Base-by-base conservation (phyloP, 1,140 invertebrate species). In the Mercenaria mercenaria region DNA sequence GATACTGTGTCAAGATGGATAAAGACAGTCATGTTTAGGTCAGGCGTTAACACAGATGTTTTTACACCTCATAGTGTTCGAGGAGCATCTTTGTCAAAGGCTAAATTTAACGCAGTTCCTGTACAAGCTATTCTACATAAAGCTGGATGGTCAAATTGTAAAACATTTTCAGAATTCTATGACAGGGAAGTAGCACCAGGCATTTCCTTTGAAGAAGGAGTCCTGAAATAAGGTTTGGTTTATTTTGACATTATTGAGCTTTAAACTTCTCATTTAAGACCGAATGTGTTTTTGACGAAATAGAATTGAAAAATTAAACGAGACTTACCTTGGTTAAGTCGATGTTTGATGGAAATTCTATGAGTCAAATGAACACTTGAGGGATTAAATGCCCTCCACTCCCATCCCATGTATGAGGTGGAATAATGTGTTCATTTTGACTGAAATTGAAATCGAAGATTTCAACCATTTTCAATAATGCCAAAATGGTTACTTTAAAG, bases 301-400 rank as follows among this genome's bases (percentile, higher is more conserved):
- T 85, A 85, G 23, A 85, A 80, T 79, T 85, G 11, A 29, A 52
- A 72, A 89, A 83, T 67, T 77, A 90, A 85, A 67, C 88, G 74
- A 90, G 56, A 85, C 82, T 32, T 69, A 69, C 64, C 26, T 69
- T 32, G 64, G 26, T 69, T 34, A 69, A 37, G 26, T 37, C 26
- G 26, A 34, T 34, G 64, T 69, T 69, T 69, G 64, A 69, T 69
- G 3, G 64, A 34, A 37, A 18, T 69, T 69, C 64, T 69, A 34
- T 69, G 64, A 32, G 64, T 69, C 64, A 32, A 69, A 69, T 34
- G 26, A 69, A 34, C 29, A 77, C 32, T 77, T 47, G 43, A 77
- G 72, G 69, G 84, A 76, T 77, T 52, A 77, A 11, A 72, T 87
- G 84, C 84, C 84, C 32, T 67, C 84, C 43, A 47, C 84, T 47